Conservation (phyloP, 1,140 invertebrate species). For the Zaprionus davidi region DNA sequence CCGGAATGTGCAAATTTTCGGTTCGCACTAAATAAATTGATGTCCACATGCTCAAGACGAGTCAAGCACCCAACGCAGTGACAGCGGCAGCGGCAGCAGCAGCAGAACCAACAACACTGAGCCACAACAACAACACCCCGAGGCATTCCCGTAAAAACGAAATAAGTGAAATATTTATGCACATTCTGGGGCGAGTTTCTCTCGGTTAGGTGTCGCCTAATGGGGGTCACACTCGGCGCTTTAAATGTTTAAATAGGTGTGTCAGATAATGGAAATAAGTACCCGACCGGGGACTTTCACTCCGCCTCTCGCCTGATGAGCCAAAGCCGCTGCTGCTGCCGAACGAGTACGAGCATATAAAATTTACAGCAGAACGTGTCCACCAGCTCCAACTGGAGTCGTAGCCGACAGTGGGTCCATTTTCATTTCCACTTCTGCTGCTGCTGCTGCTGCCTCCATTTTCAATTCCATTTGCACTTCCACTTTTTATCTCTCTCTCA, state of each 20-base stretch:
- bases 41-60: slow-evolving; percentile 66
- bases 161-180: slow-evolving; percentile 81
- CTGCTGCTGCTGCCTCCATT: background rate
- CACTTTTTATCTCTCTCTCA: background rate
- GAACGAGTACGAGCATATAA: slow-evolving; percentile 23
- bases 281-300: slow-evolving; percentile 55
- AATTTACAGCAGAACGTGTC: slow-evolving; percentile 40
- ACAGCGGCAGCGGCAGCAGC: background rate
- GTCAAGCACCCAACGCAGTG: slow-evolving; percentile 20
- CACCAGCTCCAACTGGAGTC: background rate
- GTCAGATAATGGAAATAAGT: slow-evolving; percentile 82
- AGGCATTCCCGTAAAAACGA: slow-evolving; percentile 48
- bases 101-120: background rate
- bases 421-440: background rate
- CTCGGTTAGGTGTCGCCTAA: slow-evolving; percentile 66
- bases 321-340: slow-evolving; percentile 13
- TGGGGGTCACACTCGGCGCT: slow-evolving; percentile 78
- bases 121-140: slow-evolving; percentile 2
- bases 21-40: slow-evolving; percentile 74
- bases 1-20: slow-evolving; percentile 66
- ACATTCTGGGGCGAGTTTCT: slow-evolving; percentile 45
- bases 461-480: slow-evolving; percentile 1
- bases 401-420: background rate
- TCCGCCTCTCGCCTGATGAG: slow-evolving; percentile 32
- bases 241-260: slow-evolving; percentile 83